Conservation (phyloP, 2,797 vertebrate genomes). For the Psittacula derbiana region DNA sequence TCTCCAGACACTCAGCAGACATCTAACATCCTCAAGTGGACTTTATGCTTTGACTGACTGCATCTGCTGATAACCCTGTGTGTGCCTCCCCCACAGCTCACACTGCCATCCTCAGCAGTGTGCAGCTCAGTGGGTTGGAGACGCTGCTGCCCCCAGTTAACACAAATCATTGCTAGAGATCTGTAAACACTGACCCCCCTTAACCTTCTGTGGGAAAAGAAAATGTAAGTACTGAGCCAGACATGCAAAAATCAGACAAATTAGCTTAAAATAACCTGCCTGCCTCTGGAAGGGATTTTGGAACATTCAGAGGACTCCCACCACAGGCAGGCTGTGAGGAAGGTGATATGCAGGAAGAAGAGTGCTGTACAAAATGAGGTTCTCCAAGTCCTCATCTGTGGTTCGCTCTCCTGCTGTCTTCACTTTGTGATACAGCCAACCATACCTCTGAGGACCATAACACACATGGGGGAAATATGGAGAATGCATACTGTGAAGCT, state of each 20-base stretch:
- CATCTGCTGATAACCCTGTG: accelerated
- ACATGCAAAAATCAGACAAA: background rate
- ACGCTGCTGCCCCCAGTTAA: background rate
- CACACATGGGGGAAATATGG: background rate
- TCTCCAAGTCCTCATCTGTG: background rate
- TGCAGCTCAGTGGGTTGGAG: background rate
- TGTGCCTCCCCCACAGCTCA: background rate
- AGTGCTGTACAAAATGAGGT: background rate
- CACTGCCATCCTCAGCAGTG: accelerated
- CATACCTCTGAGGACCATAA: background rate
- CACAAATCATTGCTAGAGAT: background rate
- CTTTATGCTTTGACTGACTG: background rate
- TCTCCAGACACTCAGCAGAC: background rate
- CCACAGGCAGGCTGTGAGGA: background rate
- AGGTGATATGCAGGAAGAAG: background rate
- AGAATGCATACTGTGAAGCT: background rate
- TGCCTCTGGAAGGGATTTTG: background rate
- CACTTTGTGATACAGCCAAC: background rate
- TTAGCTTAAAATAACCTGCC: background rate
- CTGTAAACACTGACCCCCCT: background rate
- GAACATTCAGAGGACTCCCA: background rate
- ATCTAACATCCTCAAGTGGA: background rate
- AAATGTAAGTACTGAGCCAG: background rate
- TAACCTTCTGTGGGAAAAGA: background rate
- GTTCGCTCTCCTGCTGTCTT: background rate